Percentiles rank a stretch among this genome's conserved stretches.
Evolutionary conservation across 2,888 invertebrate genomes (phyloP).

Genomic region (Dione juno): DNA sequence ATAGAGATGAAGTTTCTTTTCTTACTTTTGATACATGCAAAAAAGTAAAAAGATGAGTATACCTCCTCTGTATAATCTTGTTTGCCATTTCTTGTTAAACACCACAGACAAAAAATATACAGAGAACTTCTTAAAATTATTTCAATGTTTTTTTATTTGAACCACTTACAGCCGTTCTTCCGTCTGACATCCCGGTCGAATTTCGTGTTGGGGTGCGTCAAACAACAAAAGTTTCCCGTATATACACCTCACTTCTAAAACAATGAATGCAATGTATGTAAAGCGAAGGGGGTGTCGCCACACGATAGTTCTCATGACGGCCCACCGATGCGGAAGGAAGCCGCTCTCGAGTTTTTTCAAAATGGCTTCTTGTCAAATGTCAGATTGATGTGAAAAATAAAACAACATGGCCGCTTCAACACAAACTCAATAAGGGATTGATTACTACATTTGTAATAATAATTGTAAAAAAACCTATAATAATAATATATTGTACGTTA

Average conservation of each 20-base stretch:
- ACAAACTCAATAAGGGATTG: too few relatives aligned
- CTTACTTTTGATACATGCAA: constrained; percentile 34
- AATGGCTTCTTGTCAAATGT: constrained; percentile 80
- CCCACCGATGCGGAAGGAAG: constrained; percentile 81
- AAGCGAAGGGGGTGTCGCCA: constrained; percentile 78
- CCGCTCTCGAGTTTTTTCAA: constrained; percentile 81
- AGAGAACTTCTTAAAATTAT: constrained; percentile 36
- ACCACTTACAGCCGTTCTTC: constrained; percentile 55
- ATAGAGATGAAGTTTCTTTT: constrained; percentile 35
- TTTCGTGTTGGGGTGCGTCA: constrained; percentile 63
- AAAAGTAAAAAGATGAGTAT: constrained; percentile 29
- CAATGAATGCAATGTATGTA: constrained; percentile 82
- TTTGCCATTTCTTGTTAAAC: constrained; percentile 28
- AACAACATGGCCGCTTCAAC: constrained; percentile 68
- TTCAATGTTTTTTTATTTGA: constrained; percentile 43
- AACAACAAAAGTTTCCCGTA: constrained; percentile 76
- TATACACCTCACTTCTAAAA: constrained; percentile 73
- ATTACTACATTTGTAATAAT: too few relatives aligned
- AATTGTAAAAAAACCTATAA: too few relatives aligned
- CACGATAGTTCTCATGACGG: constrained; percentile 78
- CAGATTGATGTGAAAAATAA: constrained; percentile 71
- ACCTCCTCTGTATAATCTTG: constrained; percentile 8
- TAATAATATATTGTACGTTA: too few relatives aligned
- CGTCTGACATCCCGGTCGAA: constrained; percentile 56
- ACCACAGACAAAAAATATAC: constrained; percentile 36